Evolutionary conservation across 2,797 vertebrate genomes (phyloP).

Genomic region (Danio aesculapii): DNA sequence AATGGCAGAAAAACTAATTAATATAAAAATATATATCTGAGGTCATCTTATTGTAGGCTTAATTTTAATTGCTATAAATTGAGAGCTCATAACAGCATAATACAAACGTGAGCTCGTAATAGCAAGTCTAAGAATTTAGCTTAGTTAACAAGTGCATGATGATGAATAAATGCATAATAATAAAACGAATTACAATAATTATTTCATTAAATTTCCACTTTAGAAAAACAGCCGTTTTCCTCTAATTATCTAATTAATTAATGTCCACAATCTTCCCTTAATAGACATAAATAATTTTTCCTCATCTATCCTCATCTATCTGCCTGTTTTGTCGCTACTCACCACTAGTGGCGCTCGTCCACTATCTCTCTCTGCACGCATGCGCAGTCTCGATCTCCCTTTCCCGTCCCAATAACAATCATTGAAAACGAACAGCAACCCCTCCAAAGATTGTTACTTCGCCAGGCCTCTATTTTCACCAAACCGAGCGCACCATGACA

Average conservation of each 20-base stretch:
- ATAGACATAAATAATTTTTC: too few relatives aligned
- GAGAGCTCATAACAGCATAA: not conserved
- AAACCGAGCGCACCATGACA: constrained; percentile 70
- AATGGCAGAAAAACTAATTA: not conserved
- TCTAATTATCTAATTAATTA: not conserved
- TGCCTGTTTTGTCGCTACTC: not conserved
- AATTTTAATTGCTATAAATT: not conserved
- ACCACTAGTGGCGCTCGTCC: not conserved
- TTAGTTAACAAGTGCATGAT: not conserved
- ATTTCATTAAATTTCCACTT: not conserved
- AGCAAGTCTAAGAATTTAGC: not conserved
- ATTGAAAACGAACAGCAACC: constrained; percentile 32
- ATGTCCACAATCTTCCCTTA: not conserved
- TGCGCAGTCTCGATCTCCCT: constrained; percentile 17
- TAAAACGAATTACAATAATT: not conserved
- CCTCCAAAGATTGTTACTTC: constrained; percentile 1
- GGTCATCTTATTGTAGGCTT: not conserved
- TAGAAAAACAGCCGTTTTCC: not conserved
- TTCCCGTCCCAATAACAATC: constrained; percentile 42
- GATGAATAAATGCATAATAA: not conserved
- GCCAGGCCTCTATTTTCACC: not conserved
- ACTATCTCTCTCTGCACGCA: not conserved
- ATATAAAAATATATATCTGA: not conserved
- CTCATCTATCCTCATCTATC: not conserved
- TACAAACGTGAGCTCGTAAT: not conserved